Percentiles rank a stretch among this genome's conserved stretches.
Conservation (phyloP, 2,113 vertebrate species). For the Rhagologus leucostigma region DNA sequence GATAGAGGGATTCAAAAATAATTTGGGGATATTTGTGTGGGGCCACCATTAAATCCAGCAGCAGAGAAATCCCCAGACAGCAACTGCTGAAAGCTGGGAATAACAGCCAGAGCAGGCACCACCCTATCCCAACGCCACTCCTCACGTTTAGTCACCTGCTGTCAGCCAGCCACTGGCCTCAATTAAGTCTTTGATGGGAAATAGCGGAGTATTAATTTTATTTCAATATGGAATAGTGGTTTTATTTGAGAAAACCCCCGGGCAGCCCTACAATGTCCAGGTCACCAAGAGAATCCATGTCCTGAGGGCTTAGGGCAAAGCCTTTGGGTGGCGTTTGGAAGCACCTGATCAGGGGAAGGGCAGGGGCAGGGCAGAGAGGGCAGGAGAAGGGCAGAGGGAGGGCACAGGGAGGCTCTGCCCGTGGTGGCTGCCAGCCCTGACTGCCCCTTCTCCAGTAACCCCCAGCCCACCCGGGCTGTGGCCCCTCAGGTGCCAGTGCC, state of each 20-base stretch:
- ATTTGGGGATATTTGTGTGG: background rate
- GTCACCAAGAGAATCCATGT: background rate
- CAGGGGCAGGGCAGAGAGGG: too few species aligned
- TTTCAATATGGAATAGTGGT: background rate
- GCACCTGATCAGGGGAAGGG: accelerated
- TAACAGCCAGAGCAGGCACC: background rate
- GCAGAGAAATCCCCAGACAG: background rate
- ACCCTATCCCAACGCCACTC: accelerated
- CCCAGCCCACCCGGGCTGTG: too few species aligned
- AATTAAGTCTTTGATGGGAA: accelerated
- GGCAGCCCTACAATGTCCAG: background rate
- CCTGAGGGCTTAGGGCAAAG: background rate
- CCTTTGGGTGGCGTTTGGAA: background rate
- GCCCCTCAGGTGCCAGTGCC: background rate
- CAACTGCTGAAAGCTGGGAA: background rate
- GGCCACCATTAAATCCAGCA: background rate
- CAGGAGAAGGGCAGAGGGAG: background rate
- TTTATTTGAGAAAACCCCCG: background rate
- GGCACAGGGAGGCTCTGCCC: background rate
- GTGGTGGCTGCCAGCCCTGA: background rate
- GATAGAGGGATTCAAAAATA: background rate
- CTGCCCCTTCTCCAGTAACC: background rate
- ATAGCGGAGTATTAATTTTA: background rate
- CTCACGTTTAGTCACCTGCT: accelerated
- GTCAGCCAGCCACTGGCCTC: background rate